Evolutionary conservation across 2,113 vertebrate species (phyloP).

Genomic region (Phalacrocorax aristotelis): DNA sequence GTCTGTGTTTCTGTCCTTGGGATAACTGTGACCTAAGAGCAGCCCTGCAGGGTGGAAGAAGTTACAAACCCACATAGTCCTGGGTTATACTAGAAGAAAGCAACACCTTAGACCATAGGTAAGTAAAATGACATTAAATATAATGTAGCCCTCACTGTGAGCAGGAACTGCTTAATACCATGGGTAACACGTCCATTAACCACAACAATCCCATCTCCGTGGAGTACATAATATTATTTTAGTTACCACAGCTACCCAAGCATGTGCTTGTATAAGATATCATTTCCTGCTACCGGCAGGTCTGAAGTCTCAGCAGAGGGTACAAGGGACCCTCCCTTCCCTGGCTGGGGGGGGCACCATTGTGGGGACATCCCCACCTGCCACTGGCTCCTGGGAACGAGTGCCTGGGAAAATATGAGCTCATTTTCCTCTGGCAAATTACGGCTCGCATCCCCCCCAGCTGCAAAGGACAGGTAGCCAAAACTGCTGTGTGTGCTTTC

Average conservation of each 20-base stretch:
- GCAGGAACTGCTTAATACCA: not conserved
- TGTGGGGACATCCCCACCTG: not conserved
- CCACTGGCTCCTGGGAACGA: rapidly evolving
- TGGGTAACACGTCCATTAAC: not conserved
- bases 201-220: not conserved
- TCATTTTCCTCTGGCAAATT: not conserved
- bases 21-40: not conserved
- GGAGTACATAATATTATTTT: not conserved
- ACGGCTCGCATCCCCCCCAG: not conserved
- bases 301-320: not conserved
- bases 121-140: not conserved
- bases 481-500: rapidly evolving
- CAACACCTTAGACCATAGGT: not conserved
- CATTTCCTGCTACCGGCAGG: not conserved
- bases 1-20: not conserved
- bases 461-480: not conserved
- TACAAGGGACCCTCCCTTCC: not conserved
- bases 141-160: not conserved
- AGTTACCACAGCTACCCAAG: not conserved
- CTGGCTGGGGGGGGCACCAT: not conserved
- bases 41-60: not conserved
- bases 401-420: not conserved
- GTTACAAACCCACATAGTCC: not conserved
- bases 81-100: not conserved
- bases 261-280: not conserved